Base-by-base conservation (phyloP, 1,140 invertebrate genomes). In the Panagrolaimus sp. region DNA sequence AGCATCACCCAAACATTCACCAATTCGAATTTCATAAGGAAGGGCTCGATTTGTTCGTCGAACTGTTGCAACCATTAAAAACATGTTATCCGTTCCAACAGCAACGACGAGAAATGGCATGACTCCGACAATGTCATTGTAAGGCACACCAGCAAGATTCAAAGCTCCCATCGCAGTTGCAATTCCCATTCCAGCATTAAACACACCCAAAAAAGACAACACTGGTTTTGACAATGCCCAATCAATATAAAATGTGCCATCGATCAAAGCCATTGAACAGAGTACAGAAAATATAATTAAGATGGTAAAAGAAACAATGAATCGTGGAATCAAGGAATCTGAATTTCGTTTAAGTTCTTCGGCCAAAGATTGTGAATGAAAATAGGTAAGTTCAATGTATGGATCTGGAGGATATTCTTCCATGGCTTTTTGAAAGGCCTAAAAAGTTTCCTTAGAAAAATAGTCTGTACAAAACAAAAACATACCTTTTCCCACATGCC, bases 131-230 rank as follows among this genome's bases (percentile, higher is more conserved):
- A 83, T 81, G 63, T 83, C 82, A 55, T 77, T 81, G 73, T 83
- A 82, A 15, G 78, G 82, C 55, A 95, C 88, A 10, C 91, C 92
- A 67, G 90, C 86, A 83, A 95, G 93, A 84, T 92, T 91, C 72
- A 92, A 90, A 48, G 92, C 85, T 55, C 94, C 94, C 77, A 96
- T 95, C 0, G 92, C 91, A 2, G 91, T 90, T 0, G 89, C 84
- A 0, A 93, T 94, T 14, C 91, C 92, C 88, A 96, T 90, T 1
- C 89, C 89, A 0, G 93, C 91, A 1, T 91, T 93, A 6, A 95
- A 79, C 75, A 95, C 94, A 1, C 93, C 80, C 24, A 79, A 58
- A 21, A 82, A 68, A 10, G 82, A 76, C 9, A 83, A 68, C 32
- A 83, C 74, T 17, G 80, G 80, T 63, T 82, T 82, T 1, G 82